phyloP scores from a whole-genome alignment of 2,113 vertebrate genomes.

The Pycnonotus jocosus region DNA sequence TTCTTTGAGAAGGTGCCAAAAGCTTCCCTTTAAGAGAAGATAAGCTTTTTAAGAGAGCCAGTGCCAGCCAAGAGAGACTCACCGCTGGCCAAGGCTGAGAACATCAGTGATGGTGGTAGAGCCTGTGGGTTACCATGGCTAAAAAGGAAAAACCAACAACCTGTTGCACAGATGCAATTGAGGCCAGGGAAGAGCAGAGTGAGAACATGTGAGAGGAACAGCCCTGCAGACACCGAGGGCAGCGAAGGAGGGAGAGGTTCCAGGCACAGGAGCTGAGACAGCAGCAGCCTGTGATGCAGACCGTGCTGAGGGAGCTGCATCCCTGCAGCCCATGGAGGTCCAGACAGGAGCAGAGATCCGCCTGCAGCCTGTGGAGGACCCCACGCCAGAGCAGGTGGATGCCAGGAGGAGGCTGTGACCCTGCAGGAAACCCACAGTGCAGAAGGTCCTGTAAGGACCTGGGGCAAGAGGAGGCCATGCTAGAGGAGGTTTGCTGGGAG shows the following conservation, averaged over 20 bases:
- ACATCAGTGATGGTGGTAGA: neutral
- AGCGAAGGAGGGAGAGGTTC: neutral
- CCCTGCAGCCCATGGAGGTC: neutral
- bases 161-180: neutral
- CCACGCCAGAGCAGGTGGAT: fast-evolving
- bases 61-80: neutral
- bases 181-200: neutral
- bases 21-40: neutral
- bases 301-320: neutral
- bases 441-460: neutral
- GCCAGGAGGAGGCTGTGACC: neutral
- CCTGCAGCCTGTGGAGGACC: neutral
- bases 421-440: neutral
- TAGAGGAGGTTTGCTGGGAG: neutral
- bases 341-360: neutral
- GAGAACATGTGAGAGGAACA: neutral
- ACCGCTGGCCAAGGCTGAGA: neutral
- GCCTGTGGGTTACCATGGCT: neutral
- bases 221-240: neutral
- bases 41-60: neutral
- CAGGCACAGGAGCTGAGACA: neutral
- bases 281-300: neutral
- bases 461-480: neutral
- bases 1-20: neutral
- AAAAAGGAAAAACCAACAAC: neutral